Evolutionary conservation across 2,113 vertebrate species (phyloP).

Genomic region (Notarius lentiginosus): DNA sequence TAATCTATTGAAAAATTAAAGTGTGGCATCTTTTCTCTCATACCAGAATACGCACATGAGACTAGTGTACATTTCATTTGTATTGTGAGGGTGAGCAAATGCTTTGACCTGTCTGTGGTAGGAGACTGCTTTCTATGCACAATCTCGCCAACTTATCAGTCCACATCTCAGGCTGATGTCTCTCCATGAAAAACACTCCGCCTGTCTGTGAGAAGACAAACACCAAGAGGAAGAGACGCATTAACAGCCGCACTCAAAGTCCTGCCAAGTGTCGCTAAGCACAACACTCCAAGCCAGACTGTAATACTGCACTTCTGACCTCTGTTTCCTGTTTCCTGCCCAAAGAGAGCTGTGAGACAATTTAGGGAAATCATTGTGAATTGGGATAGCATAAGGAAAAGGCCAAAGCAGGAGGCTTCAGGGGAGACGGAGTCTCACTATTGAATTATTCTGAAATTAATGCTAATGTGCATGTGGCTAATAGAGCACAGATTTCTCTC

Average conservation of each 20-base stretch:
- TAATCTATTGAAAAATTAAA: background rate
- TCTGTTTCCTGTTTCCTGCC: conserved; percentile 67
- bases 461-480: conserved; percentile 1
- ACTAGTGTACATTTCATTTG: conserved; percentile 20
- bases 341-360: conserved; percentile 60
- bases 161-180: conserved; percentile 42
- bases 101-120: conserved; percentile 46
- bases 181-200: conserved; percentile 49
- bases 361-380: conserved; percentile 66
- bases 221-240: conserved; percentile 61
- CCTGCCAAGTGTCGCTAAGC: conserved; percentile 62
- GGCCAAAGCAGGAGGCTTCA: conserved; percentile 31
- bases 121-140: conserved; percentile 48
- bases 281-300: conserved; percentile 59
- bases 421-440: background rate
- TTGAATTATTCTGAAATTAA: conserved; percentile 2
- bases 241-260: conserved; percentile 50
- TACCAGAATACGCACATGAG: background rate
- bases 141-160: conserved; percentile 50
- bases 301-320: conserved; percentile 55
- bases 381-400: conserved; percentile 48
- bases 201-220: conserved; percentile 64
- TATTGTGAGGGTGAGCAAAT: conserved; percentile 41
- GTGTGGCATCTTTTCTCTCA: background rate
- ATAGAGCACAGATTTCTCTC: background rate